Evolutionary conservation across 2,797 vertebrate genomes (phyloP).

Genomic region (Sebastes elongatus): DNA sequence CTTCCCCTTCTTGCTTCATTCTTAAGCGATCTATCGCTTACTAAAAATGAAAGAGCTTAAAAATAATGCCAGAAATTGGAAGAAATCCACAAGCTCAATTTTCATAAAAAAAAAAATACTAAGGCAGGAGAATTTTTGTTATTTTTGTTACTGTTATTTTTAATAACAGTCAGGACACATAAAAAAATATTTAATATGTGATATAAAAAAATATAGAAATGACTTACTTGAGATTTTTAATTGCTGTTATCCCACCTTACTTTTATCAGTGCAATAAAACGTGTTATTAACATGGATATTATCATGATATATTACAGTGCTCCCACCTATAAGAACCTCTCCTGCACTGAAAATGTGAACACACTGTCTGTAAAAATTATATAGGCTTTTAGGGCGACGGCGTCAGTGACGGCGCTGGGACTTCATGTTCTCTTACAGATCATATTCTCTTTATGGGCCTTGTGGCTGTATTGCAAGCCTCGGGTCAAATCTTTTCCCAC

Average conservation of each 20-base stretch:
- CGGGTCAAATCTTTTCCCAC: slow-evolving; percentile 37
- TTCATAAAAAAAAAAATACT: neutral
- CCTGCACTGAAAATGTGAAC: neutral
- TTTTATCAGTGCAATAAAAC: slow-evolving; percentile 4
- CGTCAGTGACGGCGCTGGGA: neutral
- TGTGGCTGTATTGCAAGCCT: slow-evolving; percentile 14
- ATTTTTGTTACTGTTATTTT: neutral
- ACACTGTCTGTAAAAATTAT: neutral
- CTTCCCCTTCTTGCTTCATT: neutral
- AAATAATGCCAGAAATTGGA: neutral
- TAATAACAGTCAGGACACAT: neutral
- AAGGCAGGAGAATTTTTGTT: neutral
- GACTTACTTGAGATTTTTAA: neutral
- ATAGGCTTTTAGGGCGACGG: neutral
- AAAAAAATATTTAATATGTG: neutral
- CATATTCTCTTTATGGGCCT: slow-evolving; percentile 29
- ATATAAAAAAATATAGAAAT: neutral
- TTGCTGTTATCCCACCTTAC: neutral
- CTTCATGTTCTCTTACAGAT: slow-evolving; percentile 20
- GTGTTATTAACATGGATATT: neutral
- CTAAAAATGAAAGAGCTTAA: neutral
- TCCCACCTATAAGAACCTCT: neutral
- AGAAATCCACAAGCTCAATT: neutral
- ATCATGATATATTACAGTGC: neutral
- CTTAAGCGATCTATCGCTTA: neutral